Evolutionary conservation across 2,888 invertebrate species (phyloP).

Genomic region (Apamea sordens): DNA sequence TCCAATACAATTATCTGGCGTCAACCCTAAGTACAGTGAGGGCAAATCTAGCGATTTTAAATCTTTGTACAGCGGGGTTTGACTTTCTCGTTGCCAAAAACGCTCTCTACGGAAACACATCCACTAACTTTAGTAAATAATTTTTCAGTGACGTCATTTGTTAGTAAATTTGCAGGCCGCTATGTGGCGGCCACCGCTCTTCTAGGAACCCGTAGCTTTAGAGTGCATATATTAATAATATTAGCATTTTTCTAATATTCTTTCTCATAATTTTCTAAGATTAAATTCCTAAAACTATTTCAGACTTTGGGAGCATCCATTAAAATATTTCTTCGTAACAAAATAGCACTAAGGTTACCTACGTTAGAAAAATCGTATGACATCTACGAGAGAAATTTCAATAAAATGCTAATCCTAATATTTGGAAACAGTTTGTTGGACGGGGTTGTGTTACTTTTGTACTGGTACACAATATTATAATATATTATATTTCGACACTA

Average conservation of each 20-base stretch:
- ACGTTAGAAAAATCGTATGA: not conserved
- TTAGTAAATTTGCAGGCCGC: too few species aligned
- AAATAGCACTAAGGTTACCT: not conserved
- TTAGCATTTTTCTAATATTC: not conserved
- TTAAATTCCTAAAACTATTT: not conserved
- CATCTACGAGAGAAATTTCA: not conserved
- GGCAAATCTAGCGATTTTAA: too few species aligned
- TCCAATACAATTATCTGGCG: too few species aligned
- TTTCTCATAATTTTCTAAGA: not conserved
- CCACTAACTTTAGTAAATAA: too few species aligned
- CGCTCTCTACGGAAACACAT: too few species aligned
- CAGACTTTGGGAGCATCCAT: not conserved
- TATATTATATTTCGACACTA: constrained; percentile 3
- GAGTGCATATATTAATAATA: not conserved
- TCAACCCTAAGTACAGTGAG: too few species aligned
- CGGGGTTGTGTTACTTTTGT: not conserved
- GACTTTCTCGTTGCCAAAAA: too few species aligned
- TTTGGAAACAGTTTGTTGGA: not conserved
- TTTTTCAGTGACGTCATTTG: too few species aligned
- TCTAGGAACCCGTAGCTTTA: not conserved
- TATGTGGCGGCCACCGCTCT: not conserved
- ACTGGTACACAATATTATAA: too few species aligned
- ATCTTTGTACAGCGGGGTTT: too few species aligned
- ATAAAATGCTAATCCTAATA: constrained; percentile 1
- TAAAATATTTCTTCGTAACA: not conserved